Conservation (phyloP, 2,888 invertebrate species). For the Sarcophaga caerulescens region DNA sequence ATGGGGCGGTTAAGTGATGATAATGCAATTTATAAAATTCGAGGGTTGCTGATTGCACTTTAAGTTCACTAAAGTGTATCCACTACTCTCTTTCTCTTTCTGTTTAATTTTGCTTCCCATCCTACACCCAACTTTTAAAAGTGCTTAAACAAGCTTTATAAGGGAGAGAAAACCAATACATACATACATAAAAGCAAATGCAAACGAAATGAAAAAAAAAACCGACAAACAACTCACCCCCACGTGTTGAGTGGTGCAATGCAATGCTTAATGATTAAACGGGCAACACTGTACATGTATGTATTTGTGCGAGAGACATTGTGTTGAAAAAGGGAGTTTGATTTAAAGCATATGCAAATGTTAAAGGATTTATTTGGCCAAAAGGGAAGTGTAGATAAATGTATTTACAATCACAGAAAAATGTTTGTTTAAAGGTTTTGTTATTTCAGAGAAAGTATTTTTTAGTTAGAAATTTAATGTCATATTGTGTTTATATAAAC, state of each 20-base stretch:
- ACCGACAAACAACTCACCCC: constrained; percentile 46
- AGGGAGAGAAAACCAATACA: background rate
- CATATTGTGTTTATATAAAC: too few species aligned
- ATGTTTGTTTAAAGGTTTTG: background rate
- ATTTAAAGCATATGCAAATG: constrained; percentile 57
- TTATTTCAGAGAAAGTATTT: background rate
- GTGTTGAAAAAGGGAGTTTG: constrained; percentile 27
- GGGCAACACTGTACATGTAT: background rate
- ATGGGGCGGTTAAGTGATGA: constrained; percentile 43
- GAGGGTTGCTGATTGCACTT: constrained; percentile 57
- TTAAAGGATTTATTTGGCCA: background rate
- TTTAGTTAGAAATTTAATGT: background rate
- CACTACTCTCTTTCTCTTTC: constrained; percentile 6
- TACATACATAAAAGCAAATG: background rate
- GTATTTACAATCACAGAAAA: constrained; percentile 5
- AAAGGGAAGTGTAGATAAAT: constrained; percentile 1
- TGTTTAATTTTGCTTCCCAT: background rate
- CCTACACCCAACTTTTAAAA: background rate
- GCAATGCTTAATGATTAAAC: constrained; percentile 22
- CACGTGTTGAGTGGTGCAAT: constrained; percentile 11
- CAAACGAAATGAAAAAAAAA: constrained; percentile 8
- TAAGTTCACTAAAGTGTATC: constrained; percentile 16
- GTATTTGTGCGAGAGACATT: background rate
- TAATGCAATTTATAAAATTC: constrained; percentile 54
- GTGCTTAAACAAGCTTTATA: background rate